Evolutionary conservation across 2,888 invertebrate species (phyloP).

Genomic region (Marronus borbonicus): DNA sequence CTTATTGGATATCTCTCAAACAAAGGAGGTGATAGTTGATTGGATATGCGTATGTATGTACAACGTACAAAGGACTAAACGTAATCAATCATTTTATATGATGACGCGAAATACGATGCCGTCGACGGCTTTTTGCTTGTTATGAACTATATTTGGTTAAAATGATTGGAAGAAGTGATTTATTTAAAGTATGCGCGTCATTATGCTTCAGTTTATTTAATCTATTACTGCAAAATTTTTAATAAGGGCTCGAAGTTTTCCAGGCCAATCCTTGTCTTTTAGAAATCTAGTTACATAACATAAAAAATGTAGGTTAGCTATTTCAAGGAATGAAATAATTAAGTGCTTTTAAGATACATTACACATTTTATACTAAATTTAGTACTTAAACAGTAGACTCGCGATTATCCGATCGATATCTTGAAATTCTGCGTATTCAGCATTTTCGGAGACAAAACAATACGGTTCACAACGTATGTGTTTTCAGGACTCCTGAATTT

Average conservation of each 20-base stretch:
- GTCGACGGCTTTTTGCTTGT: neutral
- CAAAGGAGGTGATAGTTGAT: constrained; percentile 7
- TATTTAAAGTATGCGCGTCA: neutral
- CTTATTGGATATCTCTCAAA: constrained; percentile 12
- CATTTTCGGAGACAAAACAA: too few species aligned
- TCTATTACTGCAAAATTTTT: neutral
- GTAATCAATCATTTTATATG: constrained; percentile 25
- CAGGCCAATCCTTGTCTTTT: neutral
- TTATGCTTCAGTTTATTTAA: neutral
- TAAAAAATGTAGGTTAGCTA: neutral
- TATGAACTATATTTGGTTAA: neutral
- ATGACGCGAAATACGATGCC: constrained; percentile 20
- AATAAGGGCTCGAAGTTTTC: neutral
- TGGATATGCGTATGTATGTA: neutral
- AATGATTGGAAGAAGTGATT: neutral
- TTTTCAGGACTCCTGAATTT: too few species aligned
- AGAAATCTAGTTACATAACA: neutral
- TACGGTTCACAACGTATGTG: too few species aligned
- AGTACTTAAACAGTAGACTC: too few species aligned
- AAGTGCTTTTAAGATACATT: too few species aligned
- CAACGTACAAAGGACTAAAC: neutral
- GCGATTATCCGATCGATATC: too few species aligned
- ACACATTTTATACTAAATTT: too few species aligned
- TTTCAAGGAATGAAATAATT: too few species aligned
- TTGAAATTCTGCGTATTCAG: too few species aligned